Base-by-base conservation (phyloP, 2,888 invertebrate species). In the Ormyrus rosae region DNA sequence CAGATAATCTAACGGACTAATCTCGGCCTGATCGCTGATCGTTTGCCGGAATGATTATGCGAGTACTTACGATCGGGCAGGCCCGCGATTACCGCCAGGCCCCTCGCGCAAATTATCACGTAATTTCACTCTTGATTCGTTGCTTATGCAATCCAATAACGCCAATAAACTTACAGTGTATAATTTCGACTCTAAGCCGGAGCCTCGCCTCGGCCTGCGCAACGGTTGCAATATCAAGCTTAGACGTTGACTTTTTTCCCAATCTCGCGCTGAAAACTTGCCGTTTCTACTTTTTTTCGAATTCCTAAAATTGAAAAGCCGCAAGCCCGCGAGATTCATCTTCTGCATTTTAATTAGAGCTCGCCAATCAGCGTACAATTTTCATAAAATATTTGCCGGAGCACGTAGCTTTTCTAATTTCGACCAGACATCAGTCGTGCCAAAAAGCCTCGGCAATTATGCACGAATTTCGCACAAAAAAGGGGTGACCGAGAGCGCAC, bases 1-100 rank as follows among this genome's bases (percentile, higher is more conserved):
- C 70, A 83, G 84, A 86, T 87, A 86, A 87, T 86, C 84, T 84
- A 84, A 84, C 84, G 84, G 85, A 84, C 84, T 86, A 87, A 88
- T 88, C 86, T 81, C 81, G 76, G 68, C 67, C 69, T 77, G 77
- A 81, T 81, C 80, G 76, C 45, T 48, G 78, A 81, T 78, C 78
- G 74, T 75, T 81, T 70, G 61, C 68, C 51, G 45, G 70, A 74
- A 78, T 74, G 74, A 78, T 81, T 81, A 81, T 77, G 76, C 72
- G 65, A 58, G 74, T 67, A 53, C 67, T 76, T 80, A 73, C 50
- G 19, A 50, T 50, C 56, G 48, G 5, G 19, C 60, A 55, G 19
- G 45, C 46, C 10, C 60, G 13, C 61, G 61, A 69, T 80, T 75
- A 58, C 56, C 61, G 56, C 64, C 51, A 11, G 10, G 46, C 5